These are phyloP conservation scores for Lota lota DNA, from an alignment of 2,113 vertebrate species.

Conservation along the genomic window DNA sequence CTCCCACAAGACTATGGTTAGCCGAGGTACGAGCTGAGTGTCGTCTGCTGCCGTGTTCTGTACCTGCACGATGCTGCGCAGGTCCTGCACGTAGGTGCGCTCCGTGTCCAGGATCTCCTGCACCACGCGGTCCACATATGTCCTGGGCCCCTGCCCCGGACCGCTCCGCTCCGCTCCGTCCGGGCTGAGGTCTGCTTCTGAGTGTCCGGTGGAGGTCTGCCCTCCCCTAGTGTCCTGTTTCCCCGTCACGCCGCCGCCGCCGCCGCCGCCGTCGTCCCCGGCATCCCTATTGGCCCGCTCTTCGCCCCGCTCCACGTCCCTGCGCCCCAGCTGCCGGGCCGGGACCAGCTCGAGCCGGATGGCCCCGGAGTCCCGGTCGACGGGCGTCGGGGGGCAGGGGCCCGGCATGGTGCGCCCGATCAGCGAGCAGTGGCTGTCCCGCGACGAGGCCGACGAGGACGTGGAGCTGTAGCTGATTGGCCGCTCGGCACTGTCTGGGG, in stretches of 20 bases:
- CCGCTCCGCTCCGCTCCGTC: conserved; percentile 60
- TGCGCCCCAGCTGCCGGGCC: conserved; percentile 76
- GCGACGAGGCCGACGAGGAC: conserved; percentile 92
- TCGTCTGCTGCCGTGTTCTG: conserved; percentile 27
- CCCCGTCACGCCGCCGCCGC: conserved; percentile 27
- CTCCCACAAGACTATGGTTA: too few relatives aligned
- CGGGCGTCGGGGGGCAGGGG: conserved; percentile 71
- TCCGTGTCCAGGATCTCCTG: conserved; percentile 97
- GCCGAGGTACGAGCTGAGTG: not conserved
- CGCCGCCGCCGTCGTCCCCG: conserved; percentile 30
- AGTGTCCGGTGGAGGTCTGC: conserved; percentile 45
- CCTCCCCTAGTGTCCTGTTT: conserved; percentile 39
- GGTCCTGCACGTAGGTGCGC: conserved; percentile 92
- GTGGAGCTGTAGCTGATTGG: conserved; percentile 96
- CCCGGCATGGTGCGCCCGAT: conserved; percentile 85
- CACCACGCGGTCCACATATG: conserved; percentile 94
- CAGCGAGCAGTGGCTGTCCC: conserved; percentile 94
- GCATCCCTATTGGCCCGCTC: not conserved
- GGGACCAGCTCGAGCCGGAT: conserved; percentile 91
- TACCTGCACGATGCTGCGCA: conserved; percentile 94
- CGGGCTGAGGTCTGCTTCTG: conserved; percentile 56
- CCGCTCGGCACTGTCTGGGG: conserved; percentile 83
- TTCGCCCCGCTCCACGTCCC: conserved; percentile 67
- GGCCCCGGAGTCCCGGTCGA: conserved; percentile 86
- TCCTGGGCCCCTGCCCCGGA: conserved; percentile 76